phyloP scores from a whole-genome alignment of 2,113 vertebrate genomes.

The Channa argus region DNA sequence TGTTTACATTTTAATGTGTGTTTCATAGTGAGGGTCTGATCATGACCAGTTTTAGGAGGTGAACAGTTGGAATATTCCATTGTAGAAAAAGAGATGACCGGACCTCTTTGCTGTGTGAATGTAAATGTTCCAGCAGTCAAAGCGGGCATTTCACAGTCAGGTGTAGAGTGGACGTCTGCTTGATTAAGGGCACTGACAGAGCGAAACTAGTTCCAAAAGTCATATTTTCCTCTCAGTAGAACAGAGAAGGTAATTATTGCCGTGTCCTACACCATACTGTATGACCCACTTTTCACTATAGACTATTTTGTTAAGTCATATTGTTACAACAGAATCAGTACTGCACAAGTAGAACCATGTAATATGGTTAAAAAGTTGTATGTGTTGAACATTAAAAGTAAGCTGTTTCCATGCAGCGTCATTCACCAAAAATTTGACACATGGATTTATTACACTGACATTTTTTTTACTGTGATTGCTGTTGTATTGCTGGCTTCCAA shows the following conservation, averaged over 20 bases:
- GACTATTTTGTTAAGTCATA: too few relatives aligned
- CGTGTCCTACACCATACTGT: neutral
- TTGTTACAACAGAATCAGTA: too few relatives aligned
- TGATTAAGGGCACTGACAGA: constrained; percentile 8
- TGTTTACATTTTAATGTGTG: neutral
- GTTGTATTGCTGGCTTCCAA: too few relatives aligned
- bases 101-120: neutral
- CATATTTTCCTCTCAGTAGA: neutral
- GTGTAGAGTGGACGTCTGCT: neutral
- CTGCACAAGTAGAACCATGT: too few relatives aligned
- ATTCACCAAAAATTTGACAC: too few relatives aligned
- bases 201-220: constrained; percentile 14
- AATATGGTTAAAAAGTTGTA: too few relatives aligned
- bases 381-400: too few relatives aligned
- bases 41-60: neutral
- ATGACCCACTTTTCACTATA: too few relatives aligned
- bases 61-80: neutral
- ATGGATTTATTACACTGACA: too few relatives aligned
- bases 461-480: too few relatives aligned
- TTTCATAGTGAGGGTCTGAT: neutral
- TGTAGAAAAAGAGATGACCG: neutral
- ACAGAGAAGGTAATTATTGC: neutral
- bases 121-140: constrained; percentile 7
- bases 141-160: constrained; percentile 11
- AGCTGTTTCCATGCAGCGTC: too few relatives aligned